Evolutionary conservation across 2,888 invertebrate species (phyloP).

Genomic region (Orchesella flavescens): DNA sequence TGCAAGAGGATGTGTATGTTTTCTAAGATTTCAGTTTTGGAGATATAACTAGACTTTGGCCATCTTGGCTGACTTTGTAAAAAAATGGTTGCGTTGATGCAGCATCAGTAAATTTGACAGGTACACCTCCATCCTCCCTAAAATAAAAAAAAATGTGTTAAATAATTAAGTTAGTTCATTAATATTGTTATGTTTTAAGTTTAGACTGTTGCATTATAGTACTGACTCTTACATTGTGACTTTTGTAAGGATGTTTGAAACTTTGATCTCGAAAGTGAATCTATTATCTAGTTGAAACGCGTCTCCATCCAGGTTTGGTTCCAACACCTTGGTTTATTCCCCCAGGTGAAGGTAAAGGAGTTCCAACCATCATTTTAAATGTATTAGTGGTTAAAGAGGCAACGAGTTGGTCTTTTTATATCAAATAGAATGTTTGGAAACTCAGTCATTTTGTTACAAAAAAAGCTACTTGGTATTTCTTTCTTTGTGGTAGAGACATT

Average conservation of each 20-base stretch:
- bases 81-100: not conserved
- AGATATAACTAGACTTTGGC: not conserved
- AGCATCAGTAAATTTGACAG: conserved; percentile 1
- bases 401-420: too few species aligned
- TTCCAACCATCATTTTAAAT: too few species aligned
- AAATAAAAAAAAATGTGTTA: not conserved
- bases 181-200: not conserved
- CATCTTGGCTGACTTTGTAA: not conserved
- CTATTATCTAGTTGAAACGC: conserved; percentile 46
- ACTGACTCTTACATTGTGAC: too few species aligned
- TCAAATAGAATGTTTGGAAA: too few species aligned
- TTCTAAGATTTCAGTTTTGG: not conserved
- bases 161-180: not conserved
- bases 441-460: too few species aligned
- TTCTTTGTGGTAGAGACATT: too few species aligned
- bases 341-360: not conserved
- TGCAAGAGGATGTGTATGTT: not conserved
- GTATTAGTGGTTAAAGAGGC: too few species aligned
- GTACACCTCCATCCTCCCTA: not conserved
- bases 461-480: too few species aligned
- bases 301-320: conserved; percentile 30
- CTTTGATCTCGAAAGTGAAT: conserved; percentile 39
- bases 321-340: not conserved
- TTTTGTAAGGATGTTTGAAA: conserved; percentile 41
- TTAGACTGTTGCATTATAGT: not conserved